Conservation (phyloP, 2,797 vertebrate species). For the Apogon hyalosoma region DNA sequence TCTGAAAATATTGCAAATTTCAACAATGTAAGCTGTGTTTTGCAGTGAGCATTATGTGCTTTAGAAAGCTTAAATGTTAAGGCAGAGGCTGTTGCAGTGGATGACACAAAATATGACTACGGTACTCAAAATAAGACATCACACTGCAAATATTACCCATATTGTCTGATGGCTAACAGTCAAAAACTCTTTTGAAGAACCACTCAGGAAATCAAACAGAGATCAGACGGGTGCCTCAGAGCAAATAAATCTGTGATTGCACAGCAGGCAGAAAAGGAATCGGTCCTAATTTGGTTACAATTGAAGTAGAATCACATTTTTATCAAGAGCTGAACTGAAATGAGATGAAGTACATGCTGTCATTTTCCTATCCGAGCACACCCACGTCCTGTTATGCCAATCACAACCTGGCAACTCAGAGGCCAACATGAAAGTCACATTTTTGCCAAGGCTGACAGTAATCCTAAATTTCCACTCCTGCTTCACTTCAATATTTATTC, state of each 20-base stretch:
- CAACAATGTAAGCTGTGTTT: no score
- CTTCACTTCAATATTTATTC: conserved; percentile 42
- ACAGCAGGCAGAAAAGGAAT: conserved; percentile 31
- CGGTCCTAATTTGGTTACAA: conserved; percentile 21
- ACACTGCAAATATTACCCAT: conserved; percentile 2
- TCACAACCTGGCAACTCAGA: conserved; percentile 50
- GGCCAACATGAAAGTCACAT: conserved; percentile 24
- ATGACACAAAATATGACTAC: no score
- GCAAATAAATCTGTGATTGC: conserved; percentile 33
- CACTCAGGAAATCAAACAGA: conserved; percentile 15
- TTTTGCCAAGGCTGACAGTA: conserved; percentile 41
- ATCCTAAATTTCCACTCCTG: conserved; percentile 54
- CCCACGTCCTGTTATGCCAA: conserved; percentile 26
- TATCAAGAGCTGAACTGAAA: conserved; percentile 23
- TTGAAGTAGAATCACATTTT: conserved; percentile 3
- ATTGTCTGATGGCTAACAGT: background rate
- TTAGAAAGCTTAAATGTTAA: no score
- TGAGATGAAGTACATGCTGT: conserved; percentile 37
- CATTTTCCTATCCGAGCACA: conserved; percentile 24
- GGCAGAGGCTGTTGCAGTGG: background rate
- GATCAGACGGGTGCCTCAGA: conserved; percentile 10
- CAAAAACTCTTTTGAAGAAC: conserved; percentile 4
- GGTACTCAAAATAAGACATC: background rate
- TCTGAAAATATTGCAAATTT: no score
- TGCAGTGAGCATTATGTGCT: no score